phyloP scores from a whole-genome alignment of 2,113 vertebrate genomes.

The Corapipo altera region DNA sequence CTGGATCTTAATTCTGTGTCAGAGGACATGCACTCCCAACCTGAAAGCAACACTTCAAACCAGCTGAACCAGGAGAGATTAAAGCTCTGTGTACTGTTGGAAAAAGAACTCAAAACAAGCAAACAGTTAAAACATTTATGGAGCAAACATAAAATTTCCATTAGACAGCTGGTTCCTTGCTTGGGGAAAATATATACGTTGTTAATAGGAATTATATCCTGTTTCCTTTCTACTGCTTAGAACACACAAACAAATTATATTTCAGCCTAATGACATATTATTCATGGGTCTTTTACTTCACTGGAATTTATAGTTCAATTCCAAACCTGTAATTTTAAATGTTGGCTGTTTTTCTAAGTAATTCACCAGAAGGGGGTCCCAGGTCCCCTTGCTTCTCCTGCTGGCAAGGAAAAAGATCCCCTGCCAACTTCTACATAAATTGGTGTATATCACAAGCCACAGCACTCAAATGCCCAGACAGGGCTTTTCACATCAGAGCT shows the following conservation, averaged over 20 bases:
- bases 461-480: background rate
- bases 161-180: conserved; percentile 31
- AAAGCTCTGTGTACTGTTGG: background rate
- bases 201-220: conserved; percentile 51
- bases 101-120: background rate
- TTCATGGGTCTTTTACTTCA: conserved; percentile 43
- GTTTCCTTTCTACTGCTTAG: conserved; percentile 55
- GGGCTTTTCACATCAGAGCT: background rate
- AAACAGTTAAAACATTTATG: conserved; percentile 24
- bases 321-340: conserved; percentile 52
- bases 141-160: conserved; percentile 41
- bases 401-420: background rate
- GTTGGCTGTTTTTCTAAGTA: conserved; percentile 53
- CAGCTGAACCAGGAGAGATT: background rate
- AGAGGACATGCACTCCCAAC: background rate
- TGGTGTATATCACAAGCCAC: background rate
- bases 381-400: background rate
- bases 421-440: background rate
- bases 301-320: conserved; percentile 43
- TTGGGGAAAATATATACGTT: conserved; percentile 37
- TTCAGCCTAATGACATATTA: conserved; percentile 43
- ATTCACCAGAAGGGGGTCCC: conserved; percentile 43
- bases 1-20: too few relatives aligned
- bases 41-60: background rate
- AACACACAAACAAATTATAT: conserved; percentile 57